Percentiles rank a stretch among this genome's conserved stretches.
These are phyloP conservation scores for Gonatopus flavifemur DNA, from an alignment of 1,140 invertebrate genomes.

Conservation along the genomic window DNA sequence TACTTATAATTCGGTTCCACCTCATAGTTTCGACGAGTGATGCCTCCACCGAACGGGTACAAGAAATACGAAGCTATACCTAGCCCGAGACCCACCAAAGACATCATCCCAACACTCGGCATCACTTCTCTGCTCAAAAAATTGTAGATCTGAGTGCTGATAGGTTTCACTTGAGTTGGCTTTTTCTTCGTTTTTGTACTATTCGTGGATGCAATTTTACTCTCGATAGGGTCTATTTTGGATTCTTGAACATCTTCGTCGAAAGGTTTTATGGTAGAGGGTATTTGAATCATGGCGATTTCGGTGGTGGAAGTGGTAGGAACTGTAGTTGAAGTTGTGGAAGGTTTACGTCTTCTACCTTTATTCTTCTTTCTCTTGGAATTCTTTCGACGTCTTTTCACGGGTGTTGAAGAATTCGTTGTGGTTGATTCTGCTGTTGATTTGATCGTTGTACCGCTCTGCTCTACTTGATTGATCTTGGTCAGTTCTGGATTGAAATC, in stretches of 20 bases:
- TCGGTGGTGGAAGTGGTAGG: slow-evolving; percentile 2
- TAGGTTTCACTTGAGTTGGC: slow-evolving; percentile 57
- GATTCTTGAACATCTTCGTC: slow-evolving; percentile 44
- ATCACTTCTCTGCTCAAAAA: slow-evolving; percentile 77
- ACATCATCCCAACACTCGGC: slow-evolving; percentile 75
- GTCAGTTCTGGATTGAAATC: slow-evolving; percentile 43
- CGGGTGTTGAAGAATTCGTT: slow-evolving; percentile 51
- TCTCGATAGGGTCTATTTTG: slow-evolving; percentile 51
- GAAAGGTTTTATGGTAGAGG: neutral
- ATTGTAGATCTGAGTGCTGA: slow-evolving; percentile 75
- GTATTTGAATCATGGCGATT: neutral
- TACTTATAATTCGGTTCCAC: slow-evolving; percentile 64
- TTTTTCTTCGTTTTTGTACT: slow-evolving; percentile 47
- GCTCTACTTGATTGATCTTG: slow-evolving; percentile 26
- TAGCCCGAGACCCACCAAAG: slow-evolving; percentile 69
- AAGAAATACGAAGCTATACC: slow-evolving; percentile 75
- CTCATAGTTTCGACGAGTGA: slow-evolving; percentile 67
- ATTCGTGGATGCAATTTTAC: slow-evolving; percentile 52
- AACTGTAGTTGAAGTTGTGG: slow-evolving; percentile 32
- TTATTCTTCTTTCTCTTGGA: slow-evolving; percentile 64
- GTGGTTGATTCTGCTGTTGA: slow-evolving; percentile 49
- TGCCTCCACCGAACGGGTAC: slow-evolving; percentile 70
- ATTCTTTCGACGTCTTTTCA: slow-evolving; percentile 50
- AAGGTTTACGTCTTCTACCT: slow-evolving; percentile 59
- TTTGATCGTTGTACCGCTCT: neutral